Percentiles rank a stretch among this genome's conserved stretches.
Conservation (phyloP, 2,888 invertebrate genomes). For the Cephonodes hylas region DNA sequence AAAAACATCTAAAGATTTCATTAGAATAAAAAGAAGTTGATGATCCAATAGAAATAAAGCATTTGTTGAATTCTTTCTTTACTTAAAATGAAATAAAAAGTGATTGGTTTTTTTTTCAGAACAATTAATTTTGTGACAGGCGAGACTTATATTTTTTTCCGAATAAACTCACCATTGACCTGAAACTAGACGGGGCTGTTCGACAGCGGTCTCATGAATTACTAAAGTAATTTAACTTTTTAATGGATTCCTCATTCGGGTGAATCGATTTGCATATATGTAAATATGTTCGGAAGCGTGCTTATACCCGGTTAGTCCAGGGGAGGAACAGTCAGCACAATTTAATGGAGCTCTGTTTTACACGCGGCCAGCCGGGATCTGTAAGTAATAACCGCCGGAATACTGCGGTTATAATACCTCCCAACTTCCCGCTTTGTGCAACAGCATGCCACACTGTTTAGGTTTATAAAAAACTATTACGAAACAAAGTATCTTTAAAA, state of each 20-base stretch:
- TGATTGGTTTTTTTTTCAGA: neutral
- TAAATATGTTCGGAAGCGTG: conserved; percentile 49
- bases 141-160: neutral
- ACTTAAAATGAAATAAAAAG: neutral
- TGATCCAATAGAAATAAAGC: too few relatives aligned
- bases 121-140: neutral
- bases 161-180: neutral
- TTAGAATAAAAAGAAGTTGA: too few relatives aligned
- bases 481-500: neutral
- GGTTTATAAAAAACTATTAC: neutral
- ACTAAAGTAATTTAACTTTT: conserved; percentile 47
- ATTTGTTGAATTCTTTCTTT: too few relatives aligned
- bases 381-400: neutral
- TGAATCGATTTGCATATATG: conserved; percentile 44
- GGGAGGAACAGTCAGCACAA: conserved; percentile 45
- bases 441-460: neutral
- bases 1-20: too few relatives aligned
- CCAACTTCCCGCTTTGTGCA: neutral
- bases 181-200: neutral
- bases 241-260: conserved; percentile 45
- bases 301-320: conserved; percentile 30
- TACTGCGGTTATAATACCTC: neutral
- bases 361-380: neutral
- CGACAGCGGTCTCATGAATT: conserved; percentile 1
- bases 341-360: conserved; percentile 38